Percentiles rank a stretch among this genome's conserved stretches.
phyloP scores from a whole-genome alignment of 2,888 invertebrate genomes.

The Microctonus aethiopoides region DNA sequence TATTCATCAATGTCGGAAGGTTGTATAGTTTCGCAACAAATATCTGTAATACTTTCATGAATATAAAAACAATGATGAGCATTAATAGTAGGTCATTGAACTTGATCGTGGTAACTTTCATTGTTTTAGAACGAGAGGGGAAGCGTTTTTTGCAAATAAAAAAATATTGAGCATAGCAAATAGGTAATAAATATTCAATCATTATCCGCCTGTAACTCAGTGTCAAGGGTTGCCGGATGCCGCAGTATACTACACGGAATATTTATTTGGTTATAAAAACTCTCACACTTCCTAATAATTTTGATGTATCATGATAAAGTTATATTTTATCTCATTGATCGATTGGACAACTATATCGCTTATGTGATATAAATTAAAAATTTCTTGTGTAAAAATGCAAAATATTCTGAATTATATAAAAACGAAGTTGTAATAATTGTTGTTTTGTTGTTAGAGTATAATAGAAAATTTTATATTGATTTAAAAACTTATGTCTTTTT shows the following conservation, averaged over 20 bases:
- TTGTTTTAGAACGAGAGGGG: conserved; percentile 22
- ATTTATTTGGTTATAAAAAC: conserved; percentile 31
- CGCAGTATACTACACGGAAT: conserved; percentile 53
- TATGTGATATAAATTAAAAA: too few species aligned
- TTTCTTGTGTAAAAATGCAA: too few species aligned
- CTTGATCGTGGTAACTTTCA: conserved; percentile 30
- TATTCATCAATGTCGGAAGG: background rate
- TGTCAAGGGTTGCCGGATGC: conserved; percentile 62
- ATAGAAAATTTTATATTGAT: too few species aligned
- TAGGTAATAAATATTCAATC: conserved; percentile 49
- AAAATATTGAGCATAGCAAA: background rate
- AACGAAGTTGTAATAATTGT: too few species aligned
- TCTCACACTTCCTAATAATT: background rate
- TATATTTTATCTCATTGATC: background rate
- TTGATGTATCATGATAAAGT: background rate
- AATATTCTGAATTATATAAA: too few species aligned
- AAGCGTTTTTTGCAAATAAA: background rate
- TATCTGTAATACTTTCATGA: background rate
- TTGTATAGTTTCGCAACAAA: background rate
- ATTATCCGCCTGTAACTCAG: conserved; percentile 35
- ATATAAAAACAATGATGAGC: background rate
- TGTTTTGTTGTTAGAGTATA: too few species aligned
- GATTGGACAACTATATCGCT: too few species aligned
- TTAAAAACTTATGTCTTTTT: too few species aligned
- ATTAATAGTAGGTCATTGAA: conserved; percentile 37